These are phyloP conservation scores for Leptopilina myrica DNA, from an alignment of 2,888 invertebrate species.

Conservation along the genomic window DNA sequence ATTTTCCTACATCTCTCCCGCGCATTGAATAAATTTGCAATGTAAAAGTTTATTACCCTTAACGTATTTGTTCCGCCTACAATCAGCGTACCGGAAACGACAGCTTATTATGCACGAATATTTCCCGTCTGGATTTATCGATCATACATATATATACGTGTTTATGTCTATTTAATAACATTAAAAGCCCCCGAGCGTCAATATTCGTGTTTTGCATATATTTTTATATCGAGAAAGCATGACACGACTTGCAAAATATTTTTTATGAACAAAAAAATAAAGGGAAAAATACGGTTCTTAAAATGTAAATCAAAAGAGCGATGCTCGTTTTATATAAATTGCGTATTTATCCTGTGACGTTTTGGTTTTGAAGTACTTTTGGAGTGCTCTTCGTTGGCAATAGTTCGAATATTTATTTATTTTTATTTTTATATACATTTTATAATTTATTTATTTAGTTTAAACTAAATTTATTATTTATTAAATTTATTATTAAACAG, in stretches of 20 bases:
- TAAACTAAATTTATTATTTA: too few species aligned
- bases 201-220: background rate
- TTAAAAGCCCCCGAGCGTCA: background rate
- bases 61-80: conserved; percentile 55
- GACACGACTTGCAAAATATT: background rate
- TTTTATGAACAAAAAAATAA: too few species aligned
- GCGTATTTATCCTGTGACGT: background rate
- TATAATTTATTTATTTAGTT: too few species aligned
- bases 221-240: background rate
- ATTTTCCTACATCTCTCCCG: background rate
- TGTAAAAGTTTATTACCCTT: conserved; percentile 48
- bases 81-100: conserved; percentile 55
- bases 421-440: too few species aligned
- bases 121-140: conserved; percentile 1
- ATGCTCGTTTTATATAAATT: background rate
- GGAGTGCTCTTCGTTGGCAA: too few species aligned
- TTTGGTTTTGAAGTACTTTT: too few species aligned
- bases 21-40: conserved; percentile 42
- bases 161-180: too few species aligned
- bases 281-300: background rate
- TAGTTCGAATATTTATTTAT: too few species aligned
- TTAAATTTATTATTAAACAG: too few species aligned
- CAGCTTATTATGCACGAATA: conserved; percentile 8
- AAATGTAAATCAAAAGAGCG: background rate
- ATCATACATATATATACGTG: background rate